Percentiles rank a stretch among this genome's conserved stretches.
Conservation (phyloP, 1,140 invertebrate genomes). For the Liolophura sinensis region DNA sequence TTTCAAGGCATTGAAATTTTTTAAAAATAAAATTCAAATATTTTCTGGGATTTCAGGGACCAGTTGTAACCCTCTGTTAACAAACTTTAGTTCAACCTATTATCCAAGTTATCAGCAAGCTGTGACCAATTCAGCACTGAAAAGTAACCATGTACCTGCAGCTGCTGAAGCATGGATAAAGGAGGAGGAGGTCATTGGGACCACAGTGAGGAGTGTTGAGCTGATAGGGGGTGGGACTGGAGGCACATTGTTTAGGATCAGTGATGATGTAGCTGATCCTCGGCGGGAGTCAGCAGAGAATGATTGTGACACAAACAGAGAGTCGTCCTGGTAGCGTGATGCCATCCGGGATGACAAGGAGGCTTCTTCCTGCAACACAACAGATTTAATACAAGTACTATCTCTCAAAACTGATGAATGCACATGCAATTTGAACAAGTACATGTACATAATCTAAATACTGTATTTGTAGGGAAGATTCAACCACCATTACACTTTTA, state of each 20-base stretch:
- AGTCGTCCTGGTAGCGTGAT: constrained; percentile 45
- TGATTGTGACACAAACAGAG: constrained; percentile 6
- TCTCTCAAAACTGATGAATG: neutral
- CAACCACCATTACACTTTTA: no score
- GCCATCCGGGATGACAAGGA: constrained; percentile 36
- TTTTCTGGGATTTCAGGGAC: no score
- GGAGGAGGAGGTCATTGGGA: constrained; percentile 38
- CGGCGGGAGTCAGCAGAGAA: constrained; percentile 31
- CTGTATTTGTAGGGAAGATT: no score
- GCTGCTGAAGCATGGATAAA: constrained; percentile 45
- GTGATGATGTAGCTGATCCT: constrained; percentile 29
- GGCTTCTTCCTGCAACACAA: constrained; percentile 26
- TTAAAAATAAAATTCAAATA: no score
- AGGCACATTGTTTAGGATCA: constrained; percentile 24
- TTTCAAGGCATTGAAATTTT: no score
- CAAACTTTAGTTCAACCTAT: no score
- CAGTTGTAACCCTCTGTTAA: no score
- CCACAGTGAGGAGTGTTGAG: constrained; percentile 34
- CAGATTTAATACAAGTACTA: neutral
- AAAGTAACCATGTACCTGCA: constrained; percentile 24
- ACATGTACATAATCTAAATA: no score
- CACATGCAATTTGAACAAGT: no score
- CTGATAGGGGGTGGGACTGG: constrained; percentile 38
- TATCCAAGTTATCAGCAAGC: neutral
- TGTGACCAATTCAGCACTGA: neutral